A percentile compares a stretch with the other conserved stretches of the same genome.
Evolutionary conservation across 2,113 vertebrate species (phyloP).

Genomic region (Grallaria varia): DNA sequence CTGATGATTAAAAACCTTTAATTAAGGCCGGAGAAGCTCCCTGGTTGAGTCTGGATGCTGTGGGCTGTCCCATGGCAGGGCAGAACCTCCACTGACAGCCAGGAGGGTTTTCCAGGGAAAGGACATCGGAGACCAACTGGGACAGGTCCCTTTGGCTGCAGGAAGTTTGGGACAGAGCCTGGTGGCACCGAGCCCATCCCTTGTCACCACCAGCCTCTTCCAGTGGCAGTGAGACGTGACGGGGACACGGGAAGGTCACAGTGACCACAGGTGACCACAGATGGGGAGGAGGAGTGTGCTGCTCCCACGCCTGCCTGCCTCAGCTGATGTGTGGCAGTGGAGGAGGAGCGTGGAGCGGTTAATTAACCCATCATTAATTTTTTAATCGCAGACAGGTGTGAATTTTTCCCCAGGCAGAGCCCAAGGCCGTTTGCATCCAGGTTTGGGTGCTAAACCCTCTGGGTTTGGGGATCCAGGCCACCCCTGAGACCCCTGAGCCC

Average conservation of each 20-base stretch:
- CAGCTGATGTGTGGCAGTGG: neutral
- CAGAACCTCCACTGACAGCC: neutral
- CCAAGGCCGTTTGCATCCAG: neutral
- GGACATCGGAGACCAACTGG: rapidly evolving
- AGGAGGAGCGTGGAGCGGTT: neutral
- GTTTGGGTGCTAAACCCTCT: neutral
- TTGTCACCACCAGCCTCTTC: rapidly evolving
- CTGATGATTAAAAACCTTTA: neutral
- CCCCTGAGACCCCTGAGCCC: too few relatives aligned
- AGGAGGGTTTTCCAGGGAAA: neutral
- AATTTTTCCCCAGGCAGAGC: neutral
- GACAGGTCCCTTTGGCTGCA: neutral
- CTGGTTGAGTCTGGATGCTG: neutral
- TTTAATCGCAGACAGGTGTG: neutral
- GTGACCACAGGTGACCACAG: neutral
- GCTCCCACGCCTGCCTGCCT: rapidly evolving
- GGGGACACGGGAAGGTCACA: neutral
- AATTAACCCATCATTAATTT: neutral
- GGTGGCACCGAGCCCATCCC: rapidly evolving
- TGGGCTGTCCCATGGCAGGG: neutral
- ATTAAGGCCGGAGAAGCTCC: neutral
- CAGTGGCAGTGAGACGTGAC: neutral
- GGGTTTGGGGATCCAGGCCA: rapidly evolving
- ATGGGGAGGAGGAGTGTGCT: neutral
- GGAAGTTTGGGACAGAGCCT: neutral